These are phyloP conservation scores for Tethea ocularis DNA, from an alignment of 2,888 invertebrate genomes.

Conservation along the genomic window DNA sequence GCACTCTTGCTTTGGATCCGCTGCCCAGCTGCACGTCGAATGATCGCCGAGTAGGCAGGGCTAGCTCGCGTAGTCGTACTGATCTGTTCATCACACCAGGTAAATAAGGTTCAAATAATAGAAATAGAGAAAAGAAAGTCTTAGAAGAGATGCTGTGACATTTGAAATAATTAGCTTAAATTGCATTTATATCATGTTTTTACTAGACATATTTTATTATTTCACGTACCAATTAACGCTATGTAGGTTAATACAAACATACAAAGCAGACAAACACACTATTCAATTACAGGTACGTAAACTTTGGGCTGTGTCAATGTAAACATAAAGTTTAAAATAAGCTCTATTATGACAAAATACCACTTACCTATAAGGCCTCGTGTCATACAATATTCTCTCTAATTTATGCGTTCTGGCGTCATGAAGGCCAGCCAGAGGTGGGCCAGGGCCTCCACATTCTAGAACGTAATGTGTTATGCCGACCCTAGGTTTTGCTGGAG, in stretches of 20 bases:
- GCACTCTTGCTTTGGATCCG: conserved; percentile 94
- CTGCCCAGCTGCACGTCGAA: conserved; percentile 94
- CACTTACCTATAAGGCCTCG: conserved; percentile 85
- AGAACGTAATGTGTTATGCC: conserved; percentile 88
- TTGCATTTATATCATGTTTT: too few relatives aligned
- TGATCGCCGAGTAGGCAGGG: conserved; percentile 91
- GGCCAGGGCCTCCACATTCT: conserved; percentile 95
- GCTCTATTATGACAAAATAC: neutral
- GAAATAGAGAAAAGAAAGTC: neutral
- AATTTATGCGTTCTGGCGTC: conserved; percentile 89
- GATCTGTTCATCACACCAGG: conserved; percentile 64
- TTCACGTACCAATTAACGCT: too few relatives aligned
- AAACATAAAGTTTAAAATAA: neutral
- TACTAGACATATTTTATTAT: too few relatives aligned
- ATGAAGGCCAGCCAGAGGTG: conserved; percentile 93
- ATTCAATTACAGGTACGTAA: neutral
- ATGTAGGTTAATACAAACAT: neutral
- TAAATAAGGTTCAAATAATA: neutral
- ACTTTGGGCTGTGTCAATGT: neutral
- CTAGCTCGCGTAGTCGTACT: conserved; percentile 88
- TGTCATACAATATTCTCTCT: conserved; percentile 90
- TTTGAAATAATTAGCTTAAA: too few relatives aligned
- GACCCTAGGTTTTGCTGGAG: conserved; percentile 74
- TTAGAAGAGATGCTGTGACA: neutral
- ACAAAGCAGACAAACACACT: neutral